These are phyloP conservation scores for Lontra canadensis DNA, from an alignment of 2,113 vertebrate species.

Conservation along the genomic window DNA sequence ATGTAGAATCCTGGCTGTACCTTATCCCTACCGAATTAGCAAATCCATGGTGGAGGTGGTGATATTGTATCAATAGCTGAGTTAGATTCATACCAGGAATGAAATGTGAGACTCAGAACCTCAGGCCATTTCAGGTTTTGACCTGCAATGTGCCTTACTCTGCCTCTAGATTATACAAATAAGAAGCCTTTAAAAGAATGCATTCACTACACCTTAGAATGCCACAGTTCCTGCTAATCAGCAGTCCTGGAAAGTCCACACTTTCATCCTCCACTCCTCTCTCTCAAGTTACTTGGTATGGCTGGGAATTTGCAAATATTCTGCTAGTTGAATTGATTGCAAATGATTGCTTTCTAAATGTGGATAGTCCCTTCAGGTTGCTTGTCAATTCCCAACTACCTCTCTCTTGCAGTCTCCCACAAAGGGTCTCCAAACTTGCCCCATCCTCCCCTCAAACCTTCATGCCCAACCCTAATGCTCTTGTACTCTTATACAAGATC, in stretches of 20 bases:
- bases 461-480: not conserved
- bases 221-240: not conserved
- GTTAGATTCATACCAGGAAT: not conserved
- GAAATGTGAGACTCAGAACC: not conserved
- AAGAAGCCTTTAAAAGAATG: not conserved
- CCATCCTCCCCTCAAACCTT: not conserved
- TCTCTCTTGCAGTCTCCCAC: not conserved
- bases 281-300: not conserved
- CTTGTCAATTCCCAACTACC: not conserved
- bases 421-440: not conserved
- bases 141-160: not conserved
- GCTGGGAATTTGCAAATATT: not conserved
- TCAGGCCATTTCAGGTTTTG: not conserved
- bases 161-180: not conserved
- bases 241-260: not conserved
- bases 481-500: not conserved
- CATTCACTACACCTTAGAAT: not conserved
- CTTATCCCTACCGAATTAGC: conserved; percentile 25
- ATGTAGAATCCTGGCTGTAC: not conserved
- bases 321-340: not conserved
- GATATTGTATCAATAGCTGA: not conserved
- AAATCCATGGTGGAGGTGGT: not conserved
- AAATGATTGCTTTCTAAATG: not conserved
- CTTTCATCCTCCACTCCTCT: not conserved
- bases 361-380: not conserved